These are phyloP conservation scores for Drosophila varians DNA, from an alignment of 1,140 invertebrate species.

Conservation along the genomic window DNA sequence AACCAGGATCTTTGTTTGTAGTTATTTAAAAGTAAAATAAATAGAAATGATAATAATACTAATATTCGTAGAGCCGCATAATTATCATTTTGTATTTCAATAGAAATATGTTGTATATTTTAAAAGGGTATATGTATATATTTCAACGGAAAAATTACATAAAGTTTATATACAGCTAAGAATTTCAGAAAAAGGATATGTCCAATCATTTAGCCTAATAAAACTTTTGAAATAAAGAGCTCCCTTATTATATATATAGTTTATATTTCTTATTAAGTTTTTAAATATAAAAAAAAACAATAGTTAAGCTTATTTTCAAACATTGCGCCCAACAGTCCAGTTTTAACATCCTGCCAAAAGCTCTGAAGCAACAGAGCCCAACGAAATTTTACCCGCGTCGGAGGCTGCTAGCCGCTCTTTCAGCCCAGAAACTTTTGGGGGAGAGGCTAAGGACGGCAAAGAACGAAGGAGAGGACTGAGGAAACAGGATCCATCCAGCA, in stretches of 20 bases:
- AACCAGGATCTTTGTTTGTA: background rate
- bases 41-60: too few species aligned
- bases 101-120: too few species aligned
- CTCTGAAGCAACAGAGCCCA: background rate
- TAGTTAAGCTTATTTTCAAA: background rate
- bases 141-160: too few species aligned
- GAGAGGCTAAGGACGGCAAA: background rate
- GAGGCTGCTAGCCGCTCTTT: constrained; percentile 1
- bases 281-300: background rate
- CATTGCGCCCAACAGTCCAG: background rate
- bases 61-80: too few species aligned
- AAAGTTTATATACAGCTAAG: too few species aligned
- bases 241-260: too few species aligned
- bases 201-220: too few species aligned
- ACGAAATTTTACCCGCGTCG: background rate
- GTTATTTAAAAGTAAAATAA: background rate
- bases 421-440: background rate
- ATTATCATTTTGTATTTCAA: too few species aligned
- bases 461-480: background rate
- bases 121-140: too few species aligned
- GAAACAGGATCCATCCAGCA: constrained; percentile 39
- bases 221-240: too few species aligned
- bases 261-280: too few species aligned
- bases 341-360: background rate
- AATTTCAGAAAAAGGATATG: too few species aligned